Evolutionary conservation across 1,140 invertebrate species (phyloP), one percentile per base, ranked within the genome.

Genomic region (Papilio dardanus): DNA sequence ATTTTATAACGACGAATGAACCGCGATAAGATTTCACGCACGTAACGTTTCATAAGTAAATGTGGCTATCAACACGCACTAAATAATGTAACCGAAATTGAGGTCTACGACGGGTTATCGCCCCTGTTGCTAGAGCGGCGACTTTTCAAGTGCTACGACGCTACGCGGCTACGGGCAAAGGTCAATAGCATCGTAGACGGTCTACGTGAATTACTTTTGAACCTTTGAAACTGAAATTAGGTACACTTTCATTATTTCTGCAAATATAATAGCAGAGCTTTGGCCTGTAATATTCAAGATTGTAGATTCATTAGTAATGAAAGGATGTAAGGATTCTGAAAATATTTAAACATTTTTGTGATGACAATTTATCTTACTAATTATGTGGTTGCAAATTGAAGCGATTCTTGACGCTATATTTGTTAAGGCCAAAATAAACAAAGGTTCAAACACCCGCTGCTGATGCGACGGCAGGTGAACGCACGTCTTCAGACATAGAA

Each of bases 111-210:
- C 75, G 81, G 74, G 67, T 73, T 73, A 73, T 73, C 71, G 71
- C 28, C 46, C 71, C 14, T 75, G 50, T 54, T 75, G 68, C 74
- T 71, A 78, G 67, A 79, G 77, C 71, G 28, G 30, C 31, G 67
- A 40, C 69, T 77, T 76, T 75, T 75, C 46, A 79, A 46, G 71
- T 68, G 77, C 81, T 83, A 86, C 84, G 79, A 8, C 62, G 76
- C 81, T 83, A 86, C 84, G 79, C 10, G 71, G 80, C 79, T 84
- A 81, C 84, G 81, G 75, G 74, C 19, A 40, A 42, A 67, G 80
- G 78, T 83, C 78, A 77, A 75, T 71, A 79, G 74, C 76, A 79
- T 79, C 79, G 86, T 88, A 88, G 83, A 86, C 79, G 65, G 71
- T 77, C 86, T 88, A 88, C 83, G 82, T 74, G 71, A 58, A 30